Base-by-base conservation (phyloP, 2,888 invertebrate genomes). In the Slavum lentiscoides region DNA sequence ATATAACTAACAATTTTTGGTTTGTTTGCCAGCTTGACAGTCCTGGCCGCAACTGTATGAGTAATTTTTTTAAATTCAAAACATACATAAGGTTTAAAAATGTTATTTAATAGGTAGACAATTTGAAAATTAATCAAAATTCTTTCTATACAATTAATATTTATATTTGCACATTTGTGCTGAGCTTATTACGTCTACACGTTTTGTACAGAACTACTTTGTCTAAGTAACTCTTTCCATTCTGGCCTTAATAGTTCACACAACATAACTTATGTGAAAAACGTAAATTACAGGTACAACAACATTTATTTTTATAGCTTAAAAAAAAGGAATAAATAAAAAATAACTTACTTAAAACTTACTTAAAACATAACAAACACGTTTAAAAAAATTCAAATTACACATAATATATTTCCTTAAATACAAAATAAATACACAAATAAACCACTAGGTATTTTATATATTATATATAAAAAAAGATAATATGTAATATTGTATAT, bases 351-450 rank as follows among this genome's bases (percentile, higher is more conserved):
- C 30, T 53, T 39, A 58, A 72, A 72, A 30, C 30, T n/a, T n/a
- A n/a, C n/a, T n/a, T n/a, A n/a, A n/a, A n/a, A 69, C 19, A 39
- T 39, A 72, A 70, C n/a, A n/a, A 74, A 62, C 21, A 73, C 59
- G 39, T 21, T 59, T 58, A 43, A 61, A 39, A 43, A 43, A 5
- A 58, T 75, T 64, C 21, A 66, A 70, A 70, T 70, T 70, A 37
- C 58, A 70, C 70, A 70, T 37, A 11, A 68, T 69, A 53, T 55
- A 53, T 53, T 69, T 70, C 30, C n/a, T 59, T 39, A 39, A 72
- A 59, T 72, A n/a, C 13, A 70, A 58, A 15, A 70, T 70, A 39
- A 58, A 15, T 69, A n/a, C 1, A 39, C n/a, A 58, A 4, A 19
- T 19, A 39, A 49, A 64, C 13, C 5, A 19, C 9, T 64, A 58